These are phyloP conservation scores for Cylloceria caligata DNA, from an alignment of 2,888 invertebrate genomes.

Conservation along the genomic window DNA sequence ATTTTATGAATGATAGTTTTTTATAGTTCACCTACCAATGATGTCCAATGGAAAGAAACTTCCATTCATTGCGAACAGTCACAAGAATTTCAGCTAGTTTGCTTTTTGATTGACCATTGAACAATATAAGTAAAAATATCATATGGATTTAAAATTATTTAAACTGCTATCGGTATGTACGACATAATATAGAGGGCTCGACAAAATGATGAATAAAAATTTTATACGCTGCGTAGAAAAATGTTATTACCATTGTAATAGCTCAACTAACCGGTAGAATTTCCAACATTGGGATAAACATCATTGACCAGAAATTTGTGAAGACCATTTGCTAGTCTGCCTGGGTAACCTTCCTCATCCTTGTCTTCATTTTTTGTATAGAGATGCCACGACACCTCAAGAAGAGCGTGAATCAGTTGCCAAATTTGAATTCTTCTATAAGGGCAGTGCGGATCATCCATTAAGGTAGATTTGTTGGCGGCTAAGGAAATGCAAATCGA, in stretches of 20 bases:
- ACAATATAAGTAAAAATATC: too few species aligned
- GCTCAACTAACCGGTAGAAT: slow-evolving; percentile 83
- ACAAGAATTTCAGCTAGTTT: too few species aligned
- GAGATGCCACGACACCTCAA: slow-evolving; percentile 85
- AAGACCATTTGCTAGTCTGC: slow-evolving; percentile 86
- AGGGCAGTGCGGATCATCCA: slow-evolving; percentile 85
- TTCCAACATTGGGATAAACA: slow-evolving; percentile 84
- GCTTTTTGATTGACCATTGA: too few species aligned
- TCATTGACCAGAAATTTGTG: slow-evolving; percentile 86
- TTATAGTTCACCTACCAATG: too few species aligned
- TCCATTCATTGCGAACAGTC: too few species aligned
- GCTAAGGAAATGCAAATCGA: slow-evolving; percentile 53
- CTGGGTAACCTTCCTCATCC: slow-evolving; percentile 83
- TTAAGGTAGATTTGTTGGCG: slow-evolving; percentile 72
- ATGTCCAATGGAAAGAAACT: too few species aligned
- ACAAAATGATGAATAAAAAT: too few species aligned
- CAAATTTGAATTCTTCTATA: slow-evolving; percentile 88
- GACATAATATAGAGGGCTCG: too few species aligned
- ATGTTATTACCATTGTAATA: neutral
- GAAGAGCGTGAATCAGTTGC: slow-evolving; percentile 87
- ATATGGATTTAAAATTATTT: too few species aligned
- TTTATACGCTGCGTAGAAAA: too few species aligned
- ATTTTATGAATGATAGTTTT: too few species aligned
- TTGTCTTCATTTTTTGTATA: slow-evolving; percentile 84
- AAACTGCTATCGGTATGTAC: too few species aligned